These are phyloP conservation scores for Anolis carolinensis DNA, from an alignment of 2,113 vertebrate genomes.

Conservation along the genomic window DNA sequence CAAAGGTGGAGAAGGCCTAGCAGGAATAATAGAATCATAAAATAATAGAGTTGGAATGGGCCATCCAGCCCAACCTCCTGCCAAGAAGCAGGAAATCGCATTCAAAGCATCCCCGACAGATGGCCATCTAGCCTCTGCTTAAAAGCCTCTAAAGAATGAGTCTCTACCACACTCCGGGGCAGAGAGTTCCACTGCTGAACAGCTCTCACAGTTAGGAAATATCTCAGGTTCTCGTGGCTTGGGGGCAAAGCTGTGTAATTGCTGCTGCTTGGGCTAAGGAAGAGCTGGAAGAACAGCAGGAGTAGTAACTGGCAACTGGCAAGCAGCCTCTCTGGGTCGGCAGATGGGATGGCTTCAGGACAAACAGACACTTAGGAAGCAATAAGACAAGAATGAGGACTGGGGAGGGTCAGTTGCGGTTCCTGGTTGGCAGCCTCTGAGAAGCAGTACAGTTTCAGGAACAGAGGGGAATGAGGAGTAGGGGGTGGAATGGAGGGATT, in stretches of 20 bases:
- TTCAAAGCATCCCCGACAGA: too few species aligned
- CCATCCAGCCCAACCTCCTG: too few species aligned
- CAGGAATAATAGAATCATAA: too few species aligned
- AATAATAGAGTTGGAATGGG: too few species aligned
- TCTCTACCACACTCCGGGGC: too few species aligned
- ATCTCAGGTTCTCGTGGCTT: background rate
- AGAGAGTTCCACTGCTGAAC: too few species aligned
- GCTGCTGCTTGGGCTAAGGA: background rate
- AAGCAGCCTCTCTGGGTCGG: background rate
- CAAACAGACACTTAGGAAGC: conserved; percentile 6
- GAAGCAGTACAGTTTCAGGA: background rate
- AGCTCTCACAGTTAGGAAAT: too few species aligned
- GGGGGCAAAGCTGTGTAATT: background rate
- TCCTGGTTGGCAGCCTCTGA: background rate
- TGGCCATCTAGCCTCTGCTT: background rate
- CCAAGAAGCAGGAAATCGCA: too few species aligned
- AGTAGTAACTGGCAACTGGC: background rate
- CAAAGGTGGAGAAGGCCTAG: too few species aligned
- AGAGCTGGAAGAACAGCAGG: background rate
- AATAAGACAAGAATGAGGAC: background rate
- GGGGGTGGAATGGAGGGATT: background rate
- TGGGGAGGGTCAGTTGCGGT: background rate
- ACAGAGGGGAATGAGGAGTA: background rate
- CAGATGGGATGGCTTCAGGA: conserved; percentile 13
- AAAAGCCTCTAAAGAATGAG: too few species aligned